Evolutionary conservation across 2,888 invertebrate genomes (phyloP).

Genomic region (Strigamia crassipes): DNA sequence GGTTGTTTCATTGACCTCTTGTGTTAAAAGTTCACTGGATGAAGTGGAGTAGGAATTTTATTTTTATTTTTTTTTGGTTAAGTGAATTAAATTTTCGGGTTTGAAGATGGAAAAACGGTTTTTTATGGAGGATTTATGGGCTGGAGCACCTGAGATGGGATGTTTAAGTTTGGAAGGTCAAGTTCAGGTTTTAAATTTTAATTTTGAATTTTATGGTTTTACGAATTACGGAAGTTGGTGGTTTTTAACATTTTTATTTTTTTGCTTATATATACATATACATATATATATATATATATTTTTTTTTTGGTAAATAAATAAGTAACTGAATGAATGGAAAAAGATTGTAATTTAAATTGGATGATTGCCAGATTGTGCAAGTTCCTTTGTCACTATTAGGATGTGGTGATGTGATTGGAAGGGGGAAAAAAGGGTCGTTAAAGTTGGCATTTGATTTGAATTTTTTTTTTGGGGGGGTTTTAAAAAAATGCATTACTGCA

Average conservation of each 20-base stretch:
- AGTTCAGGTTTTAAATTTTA: background rate
- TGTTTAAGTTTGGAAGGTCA: background rate
- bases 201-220: background rate
- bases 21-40: background rate
- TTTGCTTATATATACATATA: too few relatives aligned
- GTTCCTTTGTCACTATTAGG: conserved; percentile 16
- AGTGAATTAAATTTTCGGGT: background rate
- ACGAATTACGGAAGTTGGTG: too few relatives aligned
- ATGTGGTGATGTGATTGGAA: conserved; percentile 11
- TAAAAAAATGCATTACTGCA: background rate
- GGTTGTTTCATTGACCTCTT: conserved; percentile 13
- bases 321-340: background rate
- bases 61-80: background rate
- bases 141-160: too few relatives aligned
- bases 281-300: too few relatives aligned
- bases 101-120: background rate
- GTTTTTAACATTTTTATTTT: background rate
- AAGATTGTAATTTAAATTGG: background rate
- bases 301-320: background rate
- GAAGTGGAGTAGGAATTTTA: background rate
- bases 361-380: background rate
- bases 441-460: background rate
- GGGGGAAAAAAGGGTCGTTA: background rate
- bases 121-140: background rate
- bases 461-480: background rate